phyloP scores from a whole-genome alignment of 2,113 vertebrate species.

The Petromus typicus region DNA sequence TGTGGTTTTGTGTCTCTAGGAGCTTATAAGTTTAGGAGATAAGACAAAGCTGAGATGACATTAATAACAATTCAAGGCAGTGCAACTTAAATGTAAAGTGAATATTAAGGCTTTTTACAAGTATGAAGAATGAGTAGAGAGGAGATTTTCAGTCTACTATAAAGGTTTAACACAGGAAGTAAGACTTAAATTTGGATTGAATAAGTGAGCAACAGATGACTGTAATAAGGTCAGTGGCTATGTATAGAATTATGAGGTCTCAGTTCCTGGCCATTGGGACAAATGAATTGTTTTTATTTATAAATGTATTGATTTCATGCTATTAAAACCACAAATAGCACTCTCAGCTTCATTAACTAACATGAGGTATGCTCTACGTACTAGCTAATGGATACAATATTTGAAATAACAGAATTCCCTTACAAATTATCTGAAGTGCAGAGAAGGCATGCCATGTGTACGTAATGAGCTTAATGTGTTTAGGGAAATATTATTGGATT shows the following conservation, averaged over 20 bases:
- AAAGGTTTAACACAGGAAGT: neutral
- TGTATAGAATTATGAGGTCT: conserved; percentile 56
- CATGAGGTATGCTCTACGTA: conserved; percentile 19
- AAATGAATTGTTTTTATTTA: conserved; percentile 47
- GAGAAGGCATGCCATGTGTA: neutral
- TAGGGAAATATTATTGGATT: neutral
- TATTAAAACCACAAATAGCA: conserved; percentile 41
- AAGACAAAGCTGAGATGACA: neutral
- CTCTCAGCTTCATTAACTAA: conserved; percentile 4
- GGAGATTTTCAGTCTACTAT: neutral
- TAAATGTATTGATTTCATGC: conserved; percentile 53
- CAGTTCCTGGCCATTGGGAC: conserved; percentile 23
- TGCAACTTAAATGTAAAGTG: neutral
- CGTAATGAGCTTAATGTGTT: conserved; percentile 50
- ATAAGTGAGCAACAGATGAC: neutral
- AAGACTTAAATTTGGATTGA: neutral
- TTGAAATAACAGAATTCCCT: neutral
- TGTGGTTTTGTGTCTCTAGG: neutral
- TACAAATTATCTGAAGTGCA: neutral
- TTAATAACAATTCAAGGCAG: neutral
- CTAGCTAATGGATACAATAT: neutral
- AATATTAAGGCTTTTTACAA: neutral
- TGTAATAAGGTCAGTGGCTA: neutral
- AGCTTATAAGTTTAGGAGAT: neutral
- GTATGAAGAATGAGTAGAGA: neutral